Conservation (phyloP, 2,797 vertebrate genomes). For the Phrynocephalus vlangalii region DNA sequence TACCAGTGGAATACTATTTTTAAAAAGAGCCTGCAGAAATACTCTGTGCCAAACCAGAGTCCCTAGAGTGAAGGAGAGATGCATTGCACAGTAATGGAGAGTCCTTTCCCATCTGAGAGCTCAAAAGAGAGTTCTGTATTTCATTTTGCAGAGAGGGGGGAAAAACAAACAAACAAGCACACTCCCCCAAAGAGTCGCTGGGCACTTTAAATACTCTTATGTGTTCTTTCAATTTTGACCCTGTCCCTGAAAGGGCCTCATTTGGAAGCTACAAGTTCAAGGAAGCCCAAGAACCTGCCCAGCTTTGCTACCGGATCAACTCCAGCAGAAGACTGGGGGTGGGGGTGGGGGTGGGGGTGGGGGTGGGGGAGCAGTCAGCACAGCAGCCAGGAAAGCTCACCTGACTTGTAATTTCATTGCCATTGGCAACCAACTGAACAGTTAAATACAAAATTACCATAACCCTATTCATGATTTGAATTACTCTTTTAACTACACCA, state of each 20-base stretch:
- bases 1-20: not conserved
- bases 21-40: not conserved
- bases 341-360: too few species aligned
- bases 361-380: not conserved
- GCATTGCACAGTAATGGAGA: not conserved
- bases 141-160: not conserved
- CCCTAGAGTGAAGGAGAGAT: not conserved
- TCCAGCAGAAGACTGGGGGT: not conserved
- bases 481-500: not conserved
- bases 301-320: not conserved
- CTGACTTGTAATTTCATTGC: not conserved
- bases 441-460: not conserved
- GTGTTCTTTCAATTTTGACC: not conserved
- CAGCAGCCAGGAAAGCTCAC: not conserved
- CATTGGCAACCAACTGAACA: not conserved
- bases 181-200: not conserved
- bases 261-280: not conserved
- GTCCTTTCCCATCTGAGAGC: not conserved
- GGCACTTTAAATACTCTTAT: not conserved
- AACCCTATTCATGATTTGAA: not conserved
- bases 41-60: not conserved
- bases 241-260: not conserved
- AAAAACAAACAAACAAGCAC: not conserved
- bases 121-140: not conserved
- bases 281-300: fast-evolving